Base-by-base conservation (phyloP, 2,888 invertebrate genomes). In the Mesoligia furuncula region DNA sequence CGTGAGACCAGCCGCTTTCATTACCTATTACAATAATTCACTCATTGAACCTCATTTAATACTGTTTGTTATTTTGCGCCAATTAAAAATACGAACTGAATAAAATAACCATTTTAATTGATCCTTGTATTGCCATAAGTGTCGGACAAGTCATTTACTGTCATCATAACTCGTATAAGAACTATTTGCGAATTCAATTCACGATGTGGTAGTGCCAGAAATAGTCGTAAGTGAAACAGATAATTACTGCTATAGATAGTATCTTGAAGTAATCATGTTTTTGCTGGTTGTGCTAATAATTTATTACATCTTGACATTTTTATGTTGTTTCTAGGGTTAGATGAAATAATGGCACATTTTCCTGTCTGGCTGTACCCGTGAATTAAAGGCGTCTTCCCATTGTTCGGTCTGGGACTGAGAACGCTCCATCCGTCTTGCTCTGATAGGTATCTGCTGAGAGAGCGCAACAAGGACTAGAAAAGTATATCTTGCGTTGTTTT, bases 391-490 rank as follows among this genome's bases (percentile, higher is more conserved):
- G 83, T 85, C 80, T 87, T 85, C 77, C 84, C 82, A 90, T 90
- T 90, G 90, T 91, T 91, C 90, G 83, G 83, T 88, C 77, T 88
- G 90, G 89, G 91, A 90, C 90, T 86, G 91, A 88, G 91, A 91
- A 91, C 91, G 89, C 87, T 90, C 86, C 89, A 91, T 93, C 88
- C 87, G 90, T 93, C 94, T 93, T 92, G 91, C 92, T 92, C 93
- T 90, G 93, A 94, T 94, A 93, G 87, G 89, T 90, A 95, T 94
- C 93, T 89, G 89, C 87, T 90, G 89, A 89, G 86, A 86, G 84
- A 75, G 90, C 83, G 85, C 75, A 88, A 92, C 87, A 90, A 86
- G 90, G 90, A 92, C 77, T 77, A 77, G 75, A 83, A 69, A 79
- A 78, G 39, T 73, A 78, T 77, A 27, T 74, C 65, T 36, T 4